phyloP scores from a whole-genome alignment of 2,113 vertebrate species.

The Rhabdornis inornatus region DNA sequence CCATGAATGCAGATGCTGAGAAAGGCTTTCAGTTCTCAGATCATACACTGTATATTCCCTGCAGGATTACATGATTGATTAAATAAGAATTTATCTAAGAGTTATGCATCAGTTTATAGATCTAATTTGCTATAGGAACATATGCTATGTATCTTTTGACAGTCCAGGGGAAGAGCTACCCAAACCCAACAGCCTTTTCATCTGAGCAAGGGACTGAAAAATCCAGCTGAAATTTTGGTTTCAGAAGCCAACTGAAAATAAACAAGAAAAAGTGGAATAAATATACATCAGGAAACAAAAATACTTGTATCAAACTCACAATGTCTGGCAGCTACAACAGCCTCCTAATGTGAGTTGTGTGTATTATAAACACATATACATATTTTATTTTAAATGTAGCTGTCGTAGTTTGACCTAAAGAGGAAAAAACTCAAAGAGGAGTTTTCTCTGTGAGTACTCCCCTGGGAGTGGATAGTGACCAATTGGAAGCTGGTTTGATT shows the following conservation, averaged over 20 bases:
- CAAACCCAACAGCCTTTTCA: neutral
- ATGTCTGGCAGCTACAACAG: neutral
- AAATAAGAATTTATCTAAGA: neutral
- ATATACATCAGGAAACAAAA: neutral
- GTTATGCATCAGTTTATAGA: neutral
- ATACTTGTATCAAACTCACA: neutral
- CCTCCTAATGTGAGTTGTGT: neutral
- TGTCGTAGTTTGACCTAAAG: no score
- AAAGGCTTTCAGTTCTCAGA: neutral
- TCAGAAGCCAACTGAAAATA: neutral
- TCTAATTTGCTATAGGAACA: neutral
- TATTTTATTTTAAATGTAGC: neutral
- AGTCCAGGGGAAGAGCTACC: neutral
- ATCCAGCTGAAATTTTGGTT: neutral
- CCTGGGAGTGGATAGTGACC: no score
- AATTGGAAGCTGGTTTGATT: no score
- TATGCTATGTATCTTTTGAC: neutral
- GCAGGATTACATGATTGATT: neutral
- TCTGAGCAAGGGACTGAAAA: neutral
- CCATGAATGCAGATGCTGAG: neutral
- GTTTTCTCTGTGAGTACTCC: no score
- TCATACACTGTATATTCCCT: rapidly evolving
- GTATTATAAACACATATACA: neutral
- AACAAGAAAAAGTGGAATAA: neutral
- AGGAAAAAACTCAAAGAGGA: no score